phyloP scores from a whole-genome alignment of 2,113 vertebrate species.

The Phylloscopus trochilus region DNA sequence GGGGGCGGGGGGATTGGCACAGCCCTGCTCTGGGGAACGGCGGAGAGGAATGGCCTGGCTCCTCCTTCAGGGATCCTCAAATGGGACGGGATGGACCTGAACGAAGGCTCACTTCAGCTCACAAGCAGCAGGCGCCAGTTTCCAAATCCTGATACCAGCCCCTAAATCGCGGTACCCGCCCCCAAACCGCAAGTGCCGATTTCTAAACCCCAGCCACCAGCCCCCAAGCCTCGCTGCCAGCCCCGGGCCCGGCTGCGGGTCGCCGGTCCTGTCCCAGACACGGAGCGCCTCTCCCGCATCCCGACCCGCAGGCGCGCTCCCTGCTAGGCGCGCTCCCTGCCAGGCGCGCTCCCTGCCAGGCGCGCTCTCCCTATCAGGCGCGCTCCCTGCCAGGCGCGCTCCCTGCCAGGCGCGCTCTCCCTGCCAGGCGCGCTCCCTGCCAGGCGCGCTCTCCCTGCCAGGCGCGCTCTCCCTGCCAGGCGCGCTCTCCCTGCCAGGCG shows the following conservation, averaged over 20 bases:
- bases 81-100: accelerated
- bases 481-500: too few relatives aligned
- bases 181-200: neutral
- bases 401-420: neutral
- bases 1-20: too few relatives aligned
- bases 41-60: accelerated
- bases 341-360: neutral
- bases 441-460: accelerated
- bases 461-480: too few relatives aligned
- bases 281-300: too few relatives aligned
- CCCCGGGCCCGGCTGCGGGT: accelerated
- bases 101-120: accelerated
- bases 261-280: accelerated
- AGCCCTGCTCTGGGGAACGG: neutral
- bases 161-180: accelerated
- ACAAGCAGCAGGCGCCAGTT: neutral
- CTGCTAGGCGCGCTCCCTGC: accelerated
- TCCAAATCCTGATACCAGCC: neutral
- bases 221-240: too few relatives aligned
- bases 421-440: too few relatives aligned
- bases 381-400: neutral
- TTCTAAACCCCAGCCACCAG: too few relatives aligned
- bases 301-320: neutral
- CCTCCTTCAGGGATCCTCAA: neutral
- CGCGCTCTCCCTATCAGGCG: neutral